Evolutionary conservation across 2,888 invertebrate genomes (phyloP).

Genomic region (Drosophila yooni): DNA sequence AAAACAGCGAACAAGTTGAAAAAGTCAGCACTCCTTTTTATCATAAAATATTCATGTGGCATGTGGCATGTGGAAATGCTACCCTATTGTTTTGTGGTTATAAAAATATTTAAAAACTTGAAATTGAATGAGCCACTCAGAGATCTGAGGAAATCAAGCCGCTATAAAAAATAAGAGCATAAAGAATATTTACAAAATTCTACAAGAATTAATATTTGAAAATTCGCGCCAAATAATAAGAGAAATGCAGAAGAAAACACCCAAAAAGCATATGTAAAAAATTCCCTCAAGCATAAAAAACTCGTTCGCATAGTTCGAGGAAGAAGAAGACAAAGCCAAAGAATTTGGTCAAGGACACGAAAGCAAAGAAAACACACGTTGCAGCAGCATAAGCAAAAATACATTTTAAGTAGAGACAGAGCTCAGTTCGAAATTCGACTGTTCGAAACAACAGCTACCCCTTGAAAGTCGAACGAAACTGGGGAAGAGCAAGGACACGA

Average conservation of each 20-base stretch:
- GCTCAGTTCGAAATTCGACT: conserved; percentile 33
- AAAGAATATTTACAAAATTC: background rate
- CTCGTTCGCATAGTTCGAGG: conserved; percentile 21
- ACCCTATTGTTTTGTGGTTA: conserved; percentile 55
- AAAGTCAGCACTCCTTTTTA: conserved; percentile 40
- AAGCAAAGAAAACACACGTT: conserved; percentile 22
- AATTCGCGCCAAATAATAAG: background rate
- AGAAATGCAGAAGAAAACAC: background rate
- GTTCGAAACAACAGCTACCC: conserved; percentile 1
- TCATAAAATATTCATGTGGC: conserved; percentile 66
- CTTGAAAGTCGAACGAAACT: background rate
- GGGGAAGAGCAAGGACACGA: conserved; percentile 65
- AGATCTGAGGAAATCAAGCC: background rate
- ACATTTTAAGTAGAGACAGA: conserved; percentile 14
- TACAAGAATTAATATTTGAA: background rate
- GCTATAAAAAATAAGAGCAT: background rate
- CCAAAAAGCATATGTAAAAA: background rate
- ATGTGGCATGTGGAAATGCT: conserved; percentile 58
- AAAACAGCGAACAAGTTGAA: background rate
- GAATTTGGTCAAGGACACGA: conserved; percentile 81
- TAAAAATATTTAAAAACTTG: conserved; percentile 54
- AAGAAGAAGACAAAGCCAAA: conserved; percentile 28
- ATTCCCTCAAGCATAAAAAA: background rate
- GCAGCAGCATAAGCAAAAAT: conserved; percentile 10
- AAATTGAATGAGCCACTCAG: conserved; percentile 39